Evolutionary conservation across 2,888 invertebrate genomes (phyloP).

Genomic region (Phengaris arion): DNA sequence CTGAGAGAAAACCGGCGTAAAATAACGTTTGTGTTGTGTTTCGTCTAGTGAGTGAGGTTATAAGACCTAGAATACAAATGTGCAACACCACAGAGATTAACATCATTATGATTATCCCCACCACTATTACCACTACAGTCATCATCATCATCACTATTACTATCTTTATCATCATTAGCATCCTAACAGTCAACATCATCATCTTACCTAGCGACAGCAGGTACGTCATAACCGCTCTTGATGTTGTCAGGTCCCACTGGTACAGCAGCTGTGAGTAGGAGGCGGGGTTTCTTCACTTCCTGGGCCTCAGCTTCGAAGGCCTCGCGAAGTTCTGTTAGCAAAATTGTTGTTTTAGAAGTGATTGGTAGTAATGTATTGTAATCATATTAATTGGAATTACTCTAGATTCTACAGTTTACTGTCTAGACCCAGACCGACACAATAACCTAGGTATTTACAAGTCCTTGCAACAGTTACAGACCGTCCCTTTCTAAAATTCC

Average conservation of each 20-base stretch:
- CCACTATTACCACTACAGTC: background rate
- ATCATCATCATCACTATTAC: background rate
- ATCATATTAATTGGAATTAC: background rate
- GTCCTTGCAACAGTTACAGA: constrained; percentile 60
- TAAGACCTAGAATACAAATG: too few relatives aligned
- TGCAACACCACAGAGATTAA: too few relatives aligned
- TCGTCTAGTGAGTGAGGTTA: too few relatives aligned
- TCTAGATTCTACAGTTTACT: too few relatives aligned
- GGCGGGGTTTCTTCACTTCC: constrained; percentile 90
- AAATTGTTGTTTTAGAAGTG: background rate
- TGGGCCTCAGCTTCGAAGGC: constrained; percentile 97
- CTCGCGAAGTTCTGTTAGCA: constrained; percentile 86
- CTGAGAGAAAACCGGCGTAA: too few relatives aligned
- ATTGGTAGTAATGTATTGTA: too few relatives aligned
- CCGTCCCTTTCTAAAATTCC: constrained; percentile 64
- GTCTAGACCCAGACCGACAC: constrained; percentile 15
- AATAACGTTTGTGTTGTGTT: too few relatives aligned
- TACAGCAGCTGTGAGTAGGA: constrained; percentile 93
- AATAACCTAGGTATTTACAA: constrained; percentile 38
- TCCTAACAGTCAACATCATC: background rate
- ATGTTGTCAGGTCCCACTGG: constrained; percentile 96
- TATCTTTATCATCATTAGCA: background rate
- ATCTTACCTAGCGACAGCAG: constrained; percentile 89
- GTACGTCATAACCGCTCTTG: constrained; percentile 94
- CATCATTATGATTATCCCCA: background rate